Conservation (phyloP, 2,797 vertebrate species). For the Phoeniculus purpureus region DNA sequence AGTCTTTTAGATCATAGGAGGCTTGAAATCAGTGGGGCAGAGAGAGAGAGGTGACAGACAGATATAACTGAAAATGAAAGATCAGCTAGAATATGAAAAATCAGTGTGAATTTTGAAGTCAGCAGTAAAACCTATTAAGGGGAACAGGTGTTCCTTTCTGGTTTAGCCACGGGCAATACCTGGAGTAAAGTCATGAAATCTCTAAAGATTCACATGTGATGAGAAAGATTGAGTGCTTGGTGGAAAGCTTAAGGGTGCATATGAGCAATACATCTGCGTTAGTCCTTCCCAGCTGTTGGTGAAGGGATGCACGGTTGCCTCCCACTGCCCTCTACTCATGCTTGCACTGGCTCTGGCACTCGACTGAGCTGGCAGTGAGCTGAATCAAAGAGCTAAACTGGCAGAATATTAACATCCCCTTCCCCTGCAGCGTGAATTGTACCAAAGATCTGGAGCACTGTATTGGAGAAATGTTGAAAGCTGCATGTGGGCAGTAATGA, state of each 20-base stretch:
- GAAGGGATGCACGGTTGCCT: neutral
- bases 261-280: neutral
- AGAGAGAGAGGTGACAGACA: neutral
- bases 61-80: neutral
- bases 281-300: neutral
- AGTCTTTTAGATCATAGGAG: slow-evolving; percentile 1
- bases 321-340: neutral
- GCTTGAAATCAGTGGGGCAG: neutral
- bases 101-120: neutral
- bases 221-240: neutral
- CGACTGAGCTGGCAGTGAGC: neutral
- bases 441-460: neutral
- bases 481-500: neutral
- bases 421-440: neutral
- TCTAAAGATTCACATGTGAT: neutral
- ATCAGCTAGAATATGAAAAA: neutral
- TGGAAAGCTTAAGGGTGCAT: neutral
- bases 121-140: neutral
- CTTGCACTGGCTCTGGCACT: neutral
- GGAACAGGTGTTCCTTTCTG: neutral
- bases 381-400: neutral
- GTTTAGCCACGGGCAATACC: neutral
- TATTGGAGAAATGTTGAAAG: slow-evolving; percentile 7
- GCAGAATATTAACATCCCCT: neutral
- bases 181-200: neutral